These are phyloP conservation scores for Stigmatopora argus DNA, from an alignment of 2,113 vertebrate genomes.

Conservation along the genomic window DNA sequence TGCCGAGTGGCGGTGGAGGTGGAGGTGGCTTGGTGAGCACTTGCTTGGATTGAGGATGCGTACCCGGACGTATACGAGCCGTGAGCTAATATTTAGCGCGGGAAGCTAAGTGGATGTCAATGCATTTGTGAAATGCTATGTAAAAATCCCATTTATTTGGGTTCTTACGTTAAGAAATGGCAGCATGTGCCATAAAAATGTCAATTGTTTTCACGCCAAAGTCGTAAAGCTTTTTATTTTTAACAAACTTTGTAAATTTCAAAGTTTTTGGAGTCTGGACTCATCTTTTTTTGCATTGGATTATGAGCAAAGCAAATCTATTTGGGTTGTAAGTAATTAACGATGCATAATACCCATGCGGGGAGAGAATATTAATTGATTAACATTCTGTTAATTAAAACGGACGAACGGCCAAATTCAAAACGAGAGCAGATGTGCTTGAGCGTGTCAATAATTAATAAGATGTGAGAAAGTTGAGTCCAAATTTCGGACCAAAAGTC, in stretches of 20 bases:
- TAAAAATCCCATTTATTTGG: too few species aligned
- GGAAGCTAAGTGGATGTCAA: not conserved
- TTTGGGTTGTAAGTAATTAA: not conserved
- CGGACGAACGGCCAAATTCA: not conserved
- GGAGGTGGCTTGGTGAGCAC: constrained; percentile 7
- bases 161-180: not conserved
- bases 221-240: not conserved
- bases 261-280: too few species aligned
- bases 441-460: not conserved
- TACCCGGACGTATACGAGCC: not conserved
- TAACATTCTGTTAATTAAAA: not conserved
- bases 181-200: not conserved
- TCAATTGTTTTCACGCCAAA: too few species aligned
- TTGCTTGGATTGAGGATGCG: constrained; percentile 16
- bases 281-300: not conserved
- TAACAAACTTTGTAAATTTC: too few species aligned
- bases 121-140: not conserved
- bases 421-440: not conserved
- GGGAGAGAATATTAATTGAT: not conserved
- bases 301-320: not conserved
- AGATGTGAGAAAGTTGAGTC: not conserved
- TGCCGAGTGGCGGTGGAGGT: constrained; percentile 49
- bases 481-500: not conserved
- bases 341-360: too few species aligned
- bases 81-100: too few species aligned